Percentiles rank a stretch among this genome's conserved stretches.
These are phyloP conservation scores for Baronia brevicornis DNA, from an alignment of 2,888 invertebrate genomes.

Conservation along the genomic window DNA sequence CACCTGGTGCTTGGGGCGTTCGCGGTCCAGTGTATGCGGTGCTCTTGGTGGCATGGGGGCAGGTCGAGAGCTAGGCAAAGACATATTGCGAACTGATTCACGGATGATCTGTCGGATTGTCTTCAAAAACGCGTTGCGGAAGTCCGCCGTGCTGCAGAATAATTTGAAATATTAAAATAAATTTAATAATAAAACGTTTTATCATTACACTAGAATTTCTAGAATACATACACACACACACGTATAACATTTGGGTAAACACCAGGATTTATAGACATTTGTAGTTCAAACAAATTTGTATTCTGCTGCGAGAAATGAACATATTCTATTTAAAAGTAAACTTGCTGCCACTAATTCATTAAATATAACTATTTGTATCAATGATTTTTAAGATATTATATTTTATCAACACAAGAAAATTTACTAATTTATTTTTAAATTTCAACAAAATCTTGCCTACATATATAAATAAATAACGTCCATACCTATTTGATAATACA, in stretches of 20 bases:
- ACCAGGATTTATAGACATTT: no score
- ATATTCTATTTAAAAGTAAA: no score
- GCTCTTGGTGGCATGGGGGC: constrained; percentile 68
- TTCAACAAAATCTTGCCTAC: no score
- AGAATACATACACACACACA: no score
- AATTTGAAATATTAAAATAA: constrained; percentile 2
- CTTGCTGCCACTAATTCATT: background rate
- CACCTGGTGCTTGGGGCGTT: constrained; percentile 78
- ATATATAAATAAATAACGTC: background rate
- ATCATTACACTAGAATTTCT: no score
- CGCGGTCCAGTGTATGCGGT: constrained; percentile 66
- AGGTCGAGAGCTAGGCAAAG: constrained; percentile 87
- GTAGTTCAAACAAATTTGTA: no score
- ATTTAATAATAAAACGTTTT: background rate
- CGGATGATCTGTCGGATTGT: constrained; percentile 97
- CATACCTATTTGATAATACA: constrained; percentile 94
- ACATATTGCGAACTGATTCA: constrained; percentile 97
- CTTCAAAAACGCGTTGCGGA: constrained; percentile 97
- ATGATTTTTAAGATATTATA: background rate
- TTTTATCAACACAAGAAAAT: no score
- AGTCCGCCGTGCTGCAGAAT: constrained; percentile 88
- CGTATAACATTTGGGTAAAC: no score
- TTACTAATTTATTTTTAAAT: no score
- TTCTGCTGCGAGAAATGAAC: no score
- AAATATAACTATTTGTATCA: background rate